A percentile compares a stretch with the other conserved stretches of the same genome.
phyloP scores from a whole-genome alignment of 2,113 vertebrate species.

The Glaucomys volans region DNA sequence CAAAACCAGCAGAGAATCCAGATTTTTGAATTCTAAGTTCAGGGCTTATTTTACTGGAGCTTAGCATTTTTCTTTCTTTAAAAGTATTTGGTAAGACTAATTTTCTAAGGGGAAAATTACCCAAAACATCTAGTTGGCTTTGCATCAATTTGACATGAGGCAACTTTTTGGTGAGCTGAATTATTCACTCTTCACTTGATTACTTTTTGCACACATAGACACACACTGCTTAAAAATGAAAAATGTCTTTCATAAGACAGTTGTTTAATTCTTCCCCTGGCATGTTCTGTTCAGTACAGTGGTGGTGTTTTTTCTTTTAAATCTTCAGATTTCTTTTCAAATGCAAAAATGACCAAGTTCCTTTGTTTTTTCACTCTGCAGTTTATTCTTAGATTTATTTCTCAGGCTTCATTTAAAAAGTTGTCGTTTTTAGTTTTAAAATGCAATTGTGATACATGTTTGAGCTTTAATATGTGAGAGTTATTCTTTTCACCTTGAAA shows the following conservation, averaged over 20 bases:
- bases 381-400: slow-evolving; percentile 50
- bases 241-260: slow-evolving; percentile 77
- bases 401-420: slow-evolving; percentile 58
- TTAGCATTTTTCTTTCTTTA: not conserved
- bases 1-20: not conserved
- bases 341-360: slow-evolving; percentile 54
- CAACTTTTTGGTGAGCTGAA: slow-evolving; percentile 59
- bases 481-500: slow-evolving; percentile 35
- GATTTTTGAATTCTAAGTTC: not conserved
- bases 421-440: slow-evolving; percentile 37
- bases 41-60: not conserved
- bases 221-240: slow-evolving; percentile 63
- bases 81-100: slow-evolving; percentile 43
- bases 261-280: slow-evolving; percentile 60
- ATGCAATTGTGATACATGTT: not conserved
- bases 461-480: not conserved
- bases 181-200: slow-evolving; percentile 45
- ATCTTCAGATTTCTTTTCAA: slow-evolving; percentile 51
- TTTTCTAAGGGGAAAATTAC: slow-evolving; percentile 4
- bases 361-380: slow-evolving; percentile 44
- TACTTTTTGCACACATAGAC: slow-evolving; percentile 54
- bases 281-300: not conserved
- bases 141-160: not conserved
- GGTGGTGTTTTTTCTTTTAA: slow-evolving; percentile 65
- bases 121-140: not conserved